Evolutionary conservation across 1,140 invertebrate genomes (phyloP), one percentile per base, ranked within the genome.

Genomic region (Zaprionus ornatus): DNA sequence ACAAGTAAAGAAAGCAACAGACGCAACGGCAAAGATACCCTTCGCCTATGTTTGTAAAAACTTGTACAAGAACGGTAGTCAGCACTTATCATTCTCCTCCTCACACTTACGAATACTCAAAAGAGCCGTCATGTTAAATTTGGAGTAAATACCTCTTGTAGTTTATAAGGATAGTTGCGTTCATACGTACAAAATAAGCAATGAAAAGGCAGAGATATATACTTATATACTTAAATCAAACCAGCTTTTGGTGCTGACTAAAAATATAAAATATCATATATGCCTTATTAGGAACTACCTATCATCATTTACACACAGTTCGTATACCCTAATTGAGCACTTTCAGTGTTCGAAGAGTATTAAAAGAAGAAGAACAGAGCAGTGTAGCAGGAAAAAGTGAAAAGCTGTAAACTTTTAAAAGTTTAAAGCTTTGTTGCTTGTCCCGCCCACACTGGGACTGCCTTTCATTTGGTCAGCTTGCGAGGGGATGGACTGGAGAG

Each of bases 391-490:
- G 54, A 82, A 84, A 80, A 87, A 87, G 84, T 84, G 84, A 87
- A 87, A 87, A 87, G 84, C 84, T 84, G 80, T 83, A 88, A 87
- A 87, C 84, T 87, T 90, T 87, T 87, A 84, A 87, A 88, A 87
- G 84, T 87, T 87, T 83, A 77, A 86, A 85, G 73, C 79, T 82
- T 78, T 75, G 67, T 75, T 55, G 52, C 32, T 9, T 32, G n/a
- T 50, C 17, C 35, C 60, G 15, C 45, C 56, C 67, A 72, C 73
- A 73, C 65, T 54, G 65, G 70, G 52, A 65, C 72, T 60, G 73
- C 50, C 83, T 70, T 80, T 87, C 80, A 88, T 88, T 87, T 87
- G 80, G 80, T 84, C 83, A 85, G 60, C 64, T 79, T 67, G 72
- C 65, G 29, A 57, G 25, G 32, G 19, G n/a, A 19, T 13, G 15